Base-by-base conservation (phyloP, 2,797 vertebrate genomes). In the Coracias cyanogaster region DNA sequence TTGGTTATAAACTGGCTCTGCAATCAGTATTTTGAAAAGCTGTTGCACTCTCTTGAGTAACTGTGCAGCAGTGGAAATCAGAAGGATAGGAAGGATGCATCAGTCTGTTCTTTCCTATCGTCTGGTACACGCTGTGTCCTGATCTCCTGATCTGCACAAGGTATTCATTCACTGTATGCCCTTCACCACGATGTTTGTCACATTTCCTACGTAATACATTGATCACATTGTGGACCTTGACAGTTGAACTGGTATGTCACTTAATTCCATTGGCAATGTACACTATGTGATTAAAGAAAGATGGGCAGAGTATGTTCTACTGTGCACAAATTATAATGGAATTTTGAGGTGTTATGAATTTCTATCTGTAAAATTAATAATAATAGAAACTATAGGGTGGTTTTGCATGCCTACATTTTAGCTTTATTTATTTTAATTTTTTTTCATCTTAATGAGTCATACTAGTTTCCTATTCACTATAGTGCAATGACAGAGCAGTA, bases 91-190 rank as follows among this genome's bases (percentile, higher is more conserved):
- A 87, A 91, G 55, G 80, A 74, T 78, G n/a, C 49, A 84, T 94
- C 81, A 6, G 33, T 95, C 89, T 90, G 70, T 62, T 95, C 81
- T 46, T 86, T 76, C 49, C 92, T 96, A 90, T 96, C 66, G 0
- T 41, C 62, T 89, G 78, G 66, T 86, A 72, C 89, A 65, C 20
- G 49, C 70, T 90, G 86, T 92, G 83, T 82, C 77, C 92, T 90
- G 91, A 96, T 94, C 92, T 95, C 54, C 89, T 76, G 92, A 95
- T 96, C 90, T 95, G 73, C 78, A 72, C 89, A 26, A 86, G 78
- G 83, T 57, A 67, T 93, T 96, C 58, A 82, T 92, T 96, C 90
- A 94, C 83, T 78, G 70, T 58, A 29, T 86, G 86, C 81, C 95
- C 91, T 95, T 92, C 81, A 67, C 86, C 4, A 4, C 73, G 31